Percentiles rank a stretch among this genome's conserved stretches.
Conservation (phyloP, 2,888 invertebrate genomes). For the Piscicola geometra region DNA sequence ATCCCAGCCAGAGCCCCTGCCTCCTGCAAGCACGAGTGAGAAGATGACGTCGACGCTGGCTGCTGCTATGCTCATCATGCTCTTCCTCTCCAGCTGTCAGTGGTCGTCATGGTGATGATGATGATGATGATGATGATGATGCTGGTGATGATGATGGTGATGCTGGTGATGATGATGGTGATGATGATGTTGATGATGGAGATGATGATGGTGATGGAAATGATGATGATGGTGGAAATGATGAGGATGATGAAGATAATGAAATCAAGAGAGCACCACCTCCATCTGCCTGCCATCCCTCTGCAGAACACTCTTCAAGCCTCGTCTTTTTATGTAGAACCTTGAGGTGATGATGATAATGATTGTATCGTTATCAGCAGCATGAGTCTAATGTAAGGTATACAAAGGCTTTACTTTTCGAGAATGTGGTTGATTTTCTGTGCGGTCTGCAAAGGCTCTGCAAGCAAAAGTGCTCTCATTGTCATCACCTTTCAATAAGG, state of each 20-base stretch:
- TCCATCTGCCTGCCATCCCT: too few species aligned
- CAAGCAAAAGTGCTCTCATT: background rate
- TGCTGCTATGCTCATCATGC: constrained; percentile 52
- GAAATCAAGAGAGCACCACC: background rate
- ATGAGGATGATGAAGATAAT: constrained; percentile 1
- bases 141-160: background rate
- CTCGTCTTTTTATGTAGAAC: too few species aligned
- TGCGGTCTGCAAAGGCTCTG: background rate
- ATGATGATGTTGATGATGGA: background rate
- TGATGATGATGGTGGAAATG: too few species aligned
- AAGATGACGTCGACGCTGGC: constrained; percentile 73
- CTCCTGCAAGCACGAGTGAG: constrained; percentile 73
- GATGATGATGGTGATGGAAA: background rate
- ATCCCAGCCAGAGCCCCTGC: constrained; percentile 67
- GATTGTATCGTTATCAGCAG: too few species aligned
- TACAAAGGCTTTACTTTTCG: background rate
- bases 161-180: background rate
- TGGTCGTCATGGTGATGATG: constrained; percentile 23
- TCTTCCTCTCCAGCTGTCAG: constrained; percentile 53
- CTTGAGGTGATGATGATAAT: too few species aligned
- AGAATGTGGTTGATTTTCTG: background rate
- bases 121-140: background rate
- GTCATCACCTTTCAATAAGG: too few species aligned
- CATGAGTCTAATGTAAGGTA: too few species aligned
- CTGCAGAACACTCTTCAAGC: too few species aligned